Base-by-base conservation (phyloP, 1,140 invertebrate species). In the Temnothorax longispinosus region DNA sequence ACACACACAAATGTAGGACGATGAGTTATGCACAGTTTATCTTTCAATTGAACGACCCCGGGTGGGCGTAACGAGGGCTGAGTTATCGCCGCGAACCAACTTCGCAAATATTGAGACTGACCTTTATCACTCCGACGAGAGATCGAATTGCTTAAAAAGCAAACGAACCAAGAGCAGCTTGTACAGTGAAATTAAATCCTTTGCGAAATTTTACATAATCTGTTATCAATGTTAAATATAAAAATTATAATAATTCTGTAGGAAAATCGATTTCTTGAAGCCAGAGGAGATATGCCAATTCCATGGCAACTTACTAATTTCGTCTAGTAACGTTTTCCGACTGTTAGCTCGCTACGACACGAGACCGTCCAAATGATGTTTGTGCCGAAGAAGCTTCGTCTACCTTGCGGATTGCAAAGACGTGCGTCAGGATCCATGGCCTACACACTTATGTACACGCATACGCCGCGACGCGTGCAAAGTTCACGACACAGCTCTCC, bases 341-440 rank as follows among this genome's bases (percentile, higher is more conserved):
- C 1, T 58, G 18, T 54, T 64, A 44, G 21, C 52, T 35, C 52
- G 13, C 67, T 38, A 21, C 27, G 11, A 71, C 67, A 35, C 21
- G 41, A 58, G 54, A 18, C 27, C 38, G 50, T 81, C 11, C 67
- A 60, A 82, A 60, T 69, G 54, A 60, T 58, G 44, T 1, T 72
- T n/a, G 64, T 56, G 21, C 21, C 78, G 69, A 58, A 13, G 67
- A 82, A 74, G 67, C 67, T 58, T 82, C 52, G 21, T 72, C 38
- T 74, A 82, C 27, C 35, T 27, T 27, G 50, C n/a, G 58, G 54
- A 74, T 60, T 38, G 80, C 80, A 82, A 60, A 74, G 52, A 72
- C 72, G 44, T 62, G 65, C 56, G 11, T 81, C 56, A 65, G 76
- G 58, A 89, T 89, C 72, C 78, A 84, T 84, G 85, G 88, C 58